These are phyloP conservation scores for Zonitis immaculata DNA, from an alignment of 2,888 invertebrate genomes.

Conservation along the genomic window DNA sequence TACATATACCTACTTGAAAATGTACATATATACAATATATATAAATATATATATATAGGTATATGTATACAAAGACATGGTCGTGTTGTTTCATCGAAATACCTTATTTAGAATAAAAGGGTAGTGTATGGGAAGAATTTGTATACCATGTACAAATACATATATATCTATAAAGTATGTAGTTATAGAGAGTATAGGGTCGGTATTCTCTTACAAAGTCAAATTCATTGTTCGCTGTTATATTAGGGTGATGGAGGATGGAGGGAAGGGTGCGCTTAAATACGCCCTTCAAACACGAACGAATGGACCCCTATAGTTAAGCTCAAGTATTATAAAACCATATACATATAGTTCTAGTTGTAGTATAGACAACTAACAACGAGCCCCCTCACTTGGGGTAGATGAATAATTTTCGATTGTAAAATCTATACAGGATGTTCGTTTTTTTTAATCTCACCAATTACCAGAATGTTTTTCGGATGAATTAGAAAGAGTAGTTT, in stretches of 20 bases:
- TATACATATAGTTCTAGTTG: background rate
- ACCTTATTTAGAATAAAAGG: constrained; percentile 2
- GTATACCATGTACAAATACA: background rate
- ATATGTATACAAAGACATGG: background rate
- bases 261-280: no score
- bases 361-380: background rate
- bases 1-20: background rate
- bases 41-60: no score
- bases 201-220: background rate
- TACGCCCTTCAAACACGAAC: constrained; percentile 10
- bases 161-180: background rate
- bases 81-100: constrained; percentile 1
- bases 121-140: background rate
- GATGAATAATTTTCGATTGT: no score
- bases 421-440: no score
- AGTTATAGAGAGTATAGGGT: background rate
- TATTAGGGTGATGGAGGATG: no score
- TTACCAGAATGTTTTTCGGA: no score
- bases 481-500: no score
- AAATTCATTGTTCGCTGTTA: constrained; percentile 2
- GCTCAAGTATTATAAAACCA: background rate
- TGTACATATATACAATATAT: background rate
- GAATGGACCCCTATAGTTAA: constrained; percentile 10
- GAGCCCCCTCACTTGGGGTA: background rate
- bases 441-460: no score